Conservation (phyloP, 2,888 invertebrate species). For the Glyphotaelius pellucidus region DNA sequence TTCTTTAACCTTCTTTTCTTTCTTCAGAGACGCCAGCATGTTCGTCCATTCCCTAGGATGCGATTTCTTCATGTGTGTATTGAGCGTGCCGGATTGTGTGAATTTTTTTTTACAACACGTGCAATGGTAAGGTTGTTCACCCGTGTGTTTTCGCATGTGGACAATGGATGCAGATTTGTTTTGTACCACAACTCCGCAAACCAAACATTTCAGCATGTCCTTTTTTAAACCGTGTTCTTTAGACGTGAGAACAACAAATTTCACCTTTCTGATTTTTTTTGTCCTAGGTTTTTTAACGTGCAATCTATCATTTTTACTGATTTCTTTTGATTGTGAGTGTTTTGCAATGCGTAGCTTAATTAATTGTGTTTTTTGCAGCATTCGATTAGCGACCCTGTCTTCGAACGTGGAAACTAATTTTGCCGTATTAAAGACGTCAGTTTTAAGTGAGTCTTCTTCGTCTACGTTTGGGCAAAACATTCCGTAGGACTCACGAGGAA, state of each 20-base stretch:
- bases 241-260: conserved; percentile 38
- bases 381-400: not conserved
- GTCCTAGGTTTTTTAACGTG: not conserved
- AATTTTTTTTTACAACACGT: conserved; percentile 42
- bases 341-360: not conserved
- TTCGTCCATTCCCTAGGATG: conserved; percentile 50
- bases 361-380: not conserved
- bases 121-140: conserved; percentile 49
- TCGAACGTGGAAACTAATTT: not conserved
- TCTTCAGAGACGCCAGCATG: conserved; percentile 7
- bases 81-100: conserved; percentile 47
- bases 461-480: not conserved
- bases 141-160: conserved; percentile 51
- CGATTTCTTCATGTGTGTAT: conserved; percentile 44
- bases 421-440: not conserved
- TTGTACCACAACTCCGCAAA: conserved; percentile 29
- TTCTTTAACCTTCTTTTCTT: conserved; percentile 44
- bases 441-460: too few species aligned
- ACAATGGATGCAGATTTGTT: conserved; percentile 54
- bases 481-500: not conserved
- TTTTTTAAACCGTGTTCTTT: conserved; percentile 49
- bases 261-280: not conserved
- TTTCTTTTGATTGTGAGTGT: not conserved
- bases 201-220: conserved; percentile 49
- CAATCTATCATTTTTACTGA: not conserved